Conservation (phyloP, 2,113 vertebrate genomes). For the Pachycephala philippinensis region DNA sequence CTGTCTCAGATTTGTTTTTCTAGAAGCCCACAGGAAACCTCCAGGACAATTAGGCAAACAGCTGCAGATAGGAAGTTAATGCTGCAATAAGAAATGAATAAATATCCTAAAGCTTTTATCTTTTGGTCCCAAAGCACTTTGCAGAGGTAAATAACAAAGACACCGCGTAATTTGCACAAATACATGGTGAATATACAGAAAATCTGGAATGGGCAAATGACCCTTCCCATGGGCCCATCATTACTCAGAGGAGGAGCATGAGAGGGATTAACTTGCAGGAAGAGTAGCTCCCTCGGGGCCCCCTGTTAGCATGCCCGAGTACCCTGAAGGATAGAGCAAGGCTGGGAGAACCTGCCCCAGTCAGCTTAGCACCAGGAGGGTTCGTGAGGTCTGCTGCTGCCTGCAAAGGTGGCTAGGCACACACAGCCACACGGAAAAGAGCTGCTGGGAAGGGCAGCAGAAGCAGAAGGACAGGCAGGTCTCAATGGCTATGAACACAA, state of each 20-base stretch:
- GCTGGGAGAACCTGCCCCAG: neutral
- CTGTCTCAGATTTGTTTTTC: slow-evolving; percentile 12
- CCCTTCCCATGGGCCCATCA: neutral
- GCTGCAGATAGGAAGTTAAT: slow-evolving; percentile 22
- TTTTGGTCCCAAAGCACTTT: neutral
- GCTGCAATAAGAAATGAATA: neutral
- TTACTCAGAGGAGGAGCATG: neutral
- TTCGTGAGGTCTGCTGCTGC: fast-evolving
- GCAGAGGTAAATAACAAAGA: neutral
- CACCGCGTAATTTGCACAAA: neutral
- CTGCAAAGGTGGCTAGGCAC: neutral
- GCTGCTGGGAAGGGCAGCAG: neutral
- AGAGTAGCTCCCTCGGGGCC: neutral
- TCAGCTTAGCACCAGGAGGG: neutral
- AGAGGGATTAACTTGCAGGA: neutral
- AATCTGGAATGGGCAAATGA: neutral
- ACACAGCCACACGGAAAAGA: fast-evolving
- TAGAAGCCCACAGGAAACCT: slow-evolving; percentile 29
- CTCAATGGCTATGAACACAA: neutral
- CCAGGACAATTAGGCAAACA: neutral
- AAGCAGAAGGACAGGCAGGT: neutral
- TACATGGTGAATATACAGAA: neutral
- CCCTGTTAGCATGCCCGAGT: neutral
- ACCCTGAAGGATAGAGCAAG: neutral
- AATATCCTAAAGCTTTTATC: slow-evolving; percentile 13